Evolutionary conservation across 2,797 vertebrate species (phyloP).

Genomic region (Syndactyla subalaris): DNA sequence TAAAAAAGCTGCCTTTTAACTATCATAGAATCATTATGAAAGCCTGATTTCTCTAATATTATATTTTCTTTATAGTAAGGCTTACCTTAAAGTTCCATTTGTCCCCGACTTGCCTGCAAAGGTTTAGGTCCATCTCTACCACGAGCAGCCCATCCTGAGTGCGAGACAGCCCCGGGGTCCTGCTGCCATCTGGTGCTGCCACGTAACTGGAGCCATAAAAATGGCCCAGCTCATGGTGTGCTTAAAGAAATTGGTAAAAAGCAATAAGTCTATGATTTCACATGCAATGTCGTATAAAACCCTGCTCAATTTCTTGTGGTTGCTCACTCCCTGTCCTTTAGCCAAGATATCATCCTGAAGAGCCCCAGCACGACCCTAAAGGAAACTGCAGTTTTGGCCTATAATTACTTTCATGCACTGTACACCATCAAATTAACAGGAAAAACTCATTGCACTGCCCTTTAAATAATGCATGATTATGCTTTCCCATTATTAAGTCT

Average conservation of each 20-base stretch:
- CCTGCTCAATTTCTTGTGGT: background rate
- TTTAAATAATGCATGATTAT: background rate
- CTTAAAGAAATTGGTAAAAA: slow-evolving; percentile 69
- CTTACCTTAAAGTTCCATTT: slow-evolving; percentile 95
- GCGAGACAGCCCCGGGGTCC: slow-evolving; percentile 90
- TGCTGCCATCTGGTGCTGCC: slow-evolving; percentile 89
- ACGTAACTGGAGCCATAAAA: slow-evolving; percentile 98
- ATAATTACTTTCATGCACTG: background rate
- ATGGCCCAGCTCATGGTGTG: slow-evolving; percentile 90
- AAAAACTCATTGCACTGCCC: background rate
- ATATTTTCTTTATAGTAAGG: background rate
- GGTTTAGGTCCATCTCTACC: slow-evolving; percentile 91
- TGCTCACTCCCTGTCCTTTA: background rate
- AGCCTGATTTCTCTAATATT: background rate
- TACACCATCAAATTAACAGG: background rate
- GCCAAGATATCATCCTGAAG: background rate
- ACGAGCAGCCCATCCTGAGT: slow-evolving; percentile 90
- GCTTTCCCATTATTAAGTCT: background rate
- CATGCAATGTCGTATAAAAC: background rate
- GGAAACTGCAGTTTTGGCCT: background rate
- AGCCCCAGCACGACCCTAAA: background rate
- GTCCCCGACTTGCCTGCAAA: slow-evolving; percentile 91
- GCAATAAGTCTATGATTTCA: background rate
- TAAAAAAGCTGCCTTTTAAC: background rate
- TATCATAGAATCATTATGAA: background rate